phyloP scores from a whole-genome alignment of 2,113 vertebrate species.

The Catagonus wagneri region DNA sequence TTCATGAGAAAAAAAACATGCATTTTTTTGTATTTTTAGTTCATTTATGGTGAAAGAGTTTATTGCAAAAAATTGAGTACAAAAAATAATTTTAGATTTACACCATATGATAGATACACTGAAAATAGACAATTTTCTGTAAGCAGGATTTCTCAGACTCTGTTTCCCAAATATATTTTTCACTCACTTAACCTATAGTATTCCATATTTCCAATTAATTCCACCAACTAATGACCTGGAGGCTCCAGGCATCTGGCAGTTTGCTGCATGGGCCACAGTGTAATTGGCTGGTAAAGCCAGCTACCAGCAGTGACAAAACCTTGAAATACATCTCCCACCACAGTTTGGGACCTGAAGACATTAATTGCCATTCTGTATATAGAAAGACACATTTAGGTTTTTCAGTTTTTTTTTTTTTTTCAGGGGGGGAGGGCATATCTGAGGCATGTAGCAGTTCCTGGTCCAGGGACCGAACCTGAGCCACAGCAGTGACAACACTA shows the following conservation, averaged over 20 bases:
- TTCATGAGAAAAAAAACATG: constrained; percentile 45
- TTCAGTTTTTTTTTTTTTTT: too few species aligned
- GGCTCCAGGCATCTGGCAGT: background rate
- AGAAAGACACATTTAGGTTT: background rate
- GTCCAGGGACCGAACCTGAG: too few species aligned
- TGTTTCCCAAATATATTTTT: background rate
- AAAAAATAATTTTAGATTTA: constrained; percentile 41
- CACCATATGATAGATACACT: background rate
- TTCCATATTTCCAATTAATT: background rate
- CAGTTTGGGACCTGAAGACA: background rate
- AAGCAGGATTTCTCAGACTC: background rate
- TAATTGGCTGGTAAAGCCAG: background rate
- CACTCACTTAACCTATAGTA: background rate
- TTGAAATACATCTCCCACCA: background rate
- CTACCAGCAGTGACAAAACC: background rate
- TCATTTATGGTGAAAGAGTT: background rate
- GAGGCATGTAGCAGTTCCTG: too few species aligned
- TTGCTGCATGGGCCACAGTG: background rate
- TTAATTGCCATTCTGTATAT: background rate
- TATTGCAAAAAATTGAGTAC: background rate
- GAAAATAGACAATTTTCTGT: background rate
- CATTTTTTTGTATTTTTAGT: background rate
- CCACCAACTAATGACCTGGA: background rate
- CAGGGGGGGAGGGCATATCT: too few species aligned
- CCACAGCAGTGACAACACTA: too few species aligned